Percentiles rank a stretch among this genome's conserved stretches.
phyloP scores from a whole-genome alignment of 2,888 invertebrate genomes.

The Drosophila lacicola region DNA sequence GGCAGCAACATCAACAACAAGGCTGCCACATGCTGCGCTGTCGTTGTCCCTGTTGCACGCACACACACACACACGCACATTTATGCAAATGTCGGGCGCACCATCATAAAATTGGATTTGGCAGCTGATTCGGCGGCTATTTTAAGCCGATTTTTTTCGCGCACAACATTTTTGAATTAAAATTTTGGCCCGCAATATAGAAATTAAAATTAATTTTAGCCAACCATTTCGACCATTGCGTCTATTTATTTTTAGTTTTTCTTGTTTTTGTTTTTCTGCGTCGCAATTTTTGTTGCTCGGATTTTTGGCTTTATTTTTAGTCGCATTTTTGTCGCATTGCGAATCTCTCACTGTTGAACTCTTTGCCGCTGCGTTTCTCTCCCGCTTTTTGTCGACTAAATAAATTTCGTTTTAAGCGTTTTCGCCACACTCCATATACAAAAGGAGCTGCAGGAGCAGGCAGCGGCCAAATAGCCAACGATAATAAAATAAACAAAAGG shows the following conservation, averaged over 20 bases:
- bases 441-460: conserved; percentile 58
- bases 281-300: conserved; percentile 41
- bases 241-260: conserved; percentile 62
- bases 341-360: conserved; percentile 45
- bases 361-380: not conserved
- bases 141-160: conserved; percentile 66
- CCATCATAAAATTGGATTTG: conserved; percentile 80
- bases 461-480: conserved; percentile 73
- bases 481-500: conserved; percentile 79
- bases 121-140: conserved; percentile 77
- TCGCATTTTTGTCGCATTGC: conserved; percentile 80
- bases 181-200: conserved; percentile 49
- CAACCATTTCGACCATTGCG: conserved; percentile 41
- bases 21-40: conserved; percentile 71
- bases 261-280: conserved; percentile 34
- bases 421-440: conserved; percentile 82
- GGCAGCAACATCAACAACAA: conserved; percentile 53
- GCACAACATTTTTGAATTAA: conserved; percentile 51
- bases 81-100: conserved; percentile 65
- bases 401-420: conserved; percentile 82
- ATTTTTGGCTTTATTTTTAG: conserved; percentile 67
- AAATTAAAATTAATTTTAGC: conserved; percentile 70
- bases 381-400: conserved; percentile 70
- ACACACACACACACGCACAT: conserved; percentile 29
- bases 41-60: conserved; percentile 44